These are phyloP conservation scores for Hippoglossus stenolepis DNA, from an alignment of 2,113 vertebrate genomes.

Conservation along the genomic window DNA sequence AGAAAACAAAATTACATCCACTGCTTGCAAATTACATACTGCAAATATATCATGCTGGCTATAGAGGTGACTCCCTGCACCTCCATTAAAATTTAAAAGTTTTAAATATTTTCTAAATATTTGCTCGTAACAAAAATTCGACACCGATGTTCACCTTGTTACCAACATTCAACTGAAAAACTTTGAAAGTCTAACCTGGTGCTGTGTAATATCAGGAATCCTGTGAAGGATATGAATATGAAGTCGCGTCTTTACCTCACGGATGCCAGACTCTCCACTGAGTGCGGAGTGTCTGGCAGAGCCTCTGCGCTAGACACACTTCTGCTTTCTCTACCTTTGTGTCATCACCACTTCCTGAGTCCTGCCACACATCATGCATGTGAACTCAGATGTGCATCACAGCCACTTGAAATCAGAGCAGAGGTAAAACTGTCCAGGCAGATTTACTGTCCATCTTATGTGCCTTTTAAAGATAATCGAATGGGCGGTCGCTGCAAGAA, in stretches of 20 bases:
- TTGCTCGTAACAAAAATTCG: not conserved
- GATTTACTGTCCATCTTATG: no score
- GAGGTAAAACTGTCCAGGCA: no score
- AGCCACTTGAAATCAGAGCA: not conserved
- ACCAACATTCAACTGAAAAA: not conserved
- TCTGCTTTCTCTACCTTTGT: conserved; percentile 69
- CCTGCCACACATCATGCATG: conserved; percentile 32
- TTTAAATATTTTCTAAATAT: not conserved
- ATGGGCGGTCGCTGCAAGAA: no score
- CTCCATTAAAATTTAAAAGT: not conserved
- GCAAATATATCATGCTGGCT: not conserved
- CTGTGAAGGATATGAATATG: not conserved
- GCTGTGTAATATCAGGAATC: not conserved
- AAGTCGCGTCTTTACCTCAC: conserved; percentile 55
- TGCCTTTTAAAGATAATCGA: no score
- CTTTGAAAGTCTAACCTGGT: not conserved
- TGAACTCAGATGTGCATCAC: not conserved
- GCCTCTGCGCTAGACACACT: conserved; percentile 65
- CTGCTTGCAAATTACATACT: not conserved
- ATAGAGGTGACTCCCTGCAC: not conserved
- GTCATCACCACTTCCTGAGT: conserved; percentile 79
- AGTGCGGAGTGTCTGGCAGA: conserved; percentile 19
- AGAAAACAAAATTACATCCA: not conserved
- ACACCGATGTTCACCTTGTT: not conserved
- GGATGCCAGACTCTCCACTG: not conserved